Evolutionary conservation across 2,888 invertebrate genomes (phyloP).

Genomic region (Liodrosophila aerea): DNA sequence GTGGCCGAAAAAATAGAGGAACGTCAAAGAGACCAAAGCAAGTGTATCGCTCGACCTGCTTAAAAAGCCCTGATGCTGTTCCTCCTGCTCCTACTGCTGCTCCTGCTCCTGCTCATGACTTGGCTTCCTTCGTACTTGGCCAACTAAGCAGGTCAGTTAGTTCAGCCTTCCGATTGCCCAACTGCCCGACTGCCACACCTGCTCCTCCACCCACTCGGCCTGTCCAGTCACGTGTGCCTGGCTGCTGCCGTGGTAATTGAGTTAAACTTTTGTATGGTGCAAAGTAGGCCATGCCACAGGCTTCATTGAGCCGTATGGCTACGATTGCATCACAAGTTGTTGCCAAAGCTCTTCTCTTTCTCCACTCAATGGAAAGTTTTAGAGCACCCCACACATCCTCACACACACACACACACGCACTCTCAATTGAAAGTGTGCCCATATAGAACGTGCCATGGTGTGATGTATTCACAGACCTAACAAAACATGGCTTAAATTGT

Average conservation of each 20-base stretch:
- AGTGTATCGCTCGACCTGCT: constrained; percentile 54
- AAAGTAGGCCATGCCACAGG: constrained; percentile 60
- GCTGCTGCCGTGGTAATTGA: constrained; percentile 60
- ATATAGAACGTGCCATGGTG: constrained; percentile 32
- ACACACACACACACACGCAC: constrained; percentile 17
- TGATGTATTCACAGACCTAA: constrained; percentile 10
- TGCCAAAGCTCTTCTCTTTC: constrained; percentile 28
- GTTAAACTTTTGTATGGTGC: constrained; percentile 70
- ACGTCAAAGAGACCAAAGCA: constrained; percentile 4
- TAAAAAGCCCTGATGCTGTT: constrained; percentile 31
- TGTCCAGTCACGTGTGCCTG: constrained; percentile 5
- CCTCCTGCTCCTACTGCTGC: constrained; percentile 29
- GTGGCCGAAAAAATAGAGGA: constrained; percentile 20
- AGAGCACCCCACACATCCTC: constrained; percentile 30
- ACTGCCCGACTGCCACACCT: constrained; percentile 46
- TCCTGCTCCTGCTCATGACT: constrained; percentile 21
- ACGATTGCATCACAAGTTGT: constrained; percentile 66
- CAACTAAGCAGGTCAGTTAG: constrained; percentile 58
- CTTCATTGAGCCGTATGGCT: constrained; percentile 47
- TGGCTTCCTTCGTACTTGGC: constrained; percentile 51
- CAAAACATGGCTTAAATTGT: constrained; percentile 1
- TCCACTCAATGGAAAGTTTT: constrained; percentile 51
- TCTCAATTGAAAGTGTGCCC: constrained; percentile 19
- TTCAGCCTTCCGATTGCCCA: constrained; percentile 29
- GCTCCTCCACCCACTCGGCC: not conserved